A percentile compares a stretch with the other conserved stretches of the same genome.
Evolutionary conservation across 2,888 invertebrate species (phyloP).

Genomic region (Lycaena phlaeas): DNA sequence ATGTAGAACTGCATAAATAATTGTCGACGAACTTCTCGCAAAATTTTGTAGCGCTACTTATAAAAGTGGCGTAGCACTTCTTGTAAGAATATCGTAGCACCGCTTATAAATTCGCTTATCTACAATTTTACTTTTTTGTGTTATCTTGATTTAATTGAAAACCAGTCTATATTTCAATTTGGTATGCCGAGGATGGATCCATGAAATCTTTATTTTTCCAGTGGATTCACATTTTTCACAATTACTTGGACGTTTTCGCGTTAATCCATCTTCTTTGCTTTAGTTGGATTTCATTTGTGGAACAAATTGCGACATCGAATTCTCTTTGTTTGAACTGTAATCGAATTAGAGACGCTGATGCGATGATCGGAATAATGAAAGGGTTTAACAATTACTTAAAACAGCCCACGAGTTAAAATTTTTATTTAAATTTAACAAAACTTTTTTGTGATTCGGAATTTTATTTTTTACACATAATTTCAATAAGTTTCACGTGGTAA

Average conservation of each 20-base stretch:
- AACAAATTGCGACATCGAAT: constrained; percentile 48
- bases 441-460: too few relatives aligned
- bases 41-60: too few relatives aligned
- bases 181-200: constrained; percentile 20
- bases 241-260: constrained; percentile 63
- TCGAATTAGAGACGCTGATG: constrained; percentile 26
- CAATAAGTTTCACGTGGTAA: too few relatives aligned
- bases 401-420: too few relatives aligned
- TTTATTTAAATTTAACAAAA: too few relatives aligned
- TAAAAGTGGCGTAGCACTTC: too few relatives aligned
- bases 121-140: too few relatives aligned
- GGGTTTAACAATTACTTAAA: constrained; percentile 10
- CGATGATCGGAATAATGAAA: constrained; percentile 14
- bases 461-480: too few relatives aligned
- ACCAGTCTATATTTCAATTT: constrained; percentile 29
- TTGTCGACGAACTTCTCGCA: too few relatives aligned
- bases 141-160: constrained; percentile 15
- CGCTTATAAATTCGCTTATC: too few relatives aligned
- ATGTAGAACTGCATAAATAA: too few relatives aligned
- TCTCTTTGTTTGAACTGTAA: constrained; percentile 37
- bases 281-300: constrained; percentile 52
- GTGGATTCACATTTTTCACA: constrained; percentile 63
- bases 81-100: too few relatives aligned
- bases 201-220: constrained; percentile 44
- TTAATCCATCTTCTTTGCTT: constrained; percentile 67